Evolutionary conservation across 2,888 invertebrate species (phyloP).

Genomic region (Andrena camellia): DNA sequence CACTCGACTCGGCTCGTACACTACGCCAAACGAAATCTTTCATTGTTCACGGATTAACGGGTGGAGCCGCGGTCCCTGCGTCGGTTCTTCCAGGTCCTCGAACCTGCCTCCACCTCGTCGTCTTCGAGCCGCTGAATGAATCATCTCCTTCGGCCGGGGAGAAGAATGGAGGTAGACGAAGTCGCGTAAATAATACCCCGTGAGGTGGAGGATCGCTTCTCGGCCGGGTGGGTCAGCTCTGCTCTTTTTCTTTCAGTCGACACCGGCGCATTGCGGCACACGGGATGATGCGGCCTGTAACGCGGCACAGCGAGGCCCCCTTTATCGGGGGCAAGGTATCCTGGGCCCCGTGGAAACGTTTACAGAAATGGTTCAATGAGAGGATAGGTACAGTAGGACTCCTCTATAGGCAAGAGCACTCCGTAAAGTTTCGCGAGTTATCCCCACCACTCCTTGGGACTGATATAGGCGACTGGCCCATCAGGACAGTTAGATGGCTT

Average conservation of each 20-base stretch:
- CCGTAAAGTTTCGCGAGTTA: no score
- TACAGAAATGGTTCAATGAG: neutral
- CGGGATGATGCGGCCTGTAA: conserved; percentile 43
- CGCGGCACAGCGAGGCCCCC: conserved; percentile 12
- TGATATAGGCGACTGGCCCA: no score
- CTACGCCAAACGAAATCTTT: conserved; percentile 68
- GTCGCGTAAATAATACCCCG: conserved; percentile 68
- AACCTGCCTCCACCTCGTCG: conserved; percentile 44
- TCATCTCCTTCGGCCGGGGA: conserved; percentile 57
- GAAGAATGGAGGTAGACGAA: conserved; percentile 56
- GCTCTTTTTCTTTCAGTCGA: conserved; percentile 48
- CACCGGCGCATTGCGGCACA: conserved; percentile 21
- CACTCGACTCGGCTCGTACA: conserved; percentile 69
- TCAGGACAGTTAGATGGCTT: no score
- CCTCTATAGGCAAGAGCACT: neutral
- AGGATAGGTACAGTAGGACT: neutral
- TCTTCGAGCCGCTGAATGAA: conserved; percentile 65
- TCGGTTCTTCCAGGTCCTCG: conserved; percentile 54
- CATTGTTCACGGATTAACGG: conserved; percentile 81
- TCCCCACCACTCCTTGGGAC: no score
- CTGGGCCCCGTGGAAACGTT: conserved; percentile 20
- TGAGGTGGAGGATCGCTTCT: conserved; percentile 60
- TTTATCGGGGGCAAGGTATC: conserved; percentile 37
- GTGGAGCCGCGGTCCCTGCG: conserved; percentile 59
- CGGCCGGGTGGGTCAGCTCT: conserved; percentile 26